Base-by-base conservation (phyloP, 2,888 invertebrate species). In the Agonopterix heracliana region DNA sequence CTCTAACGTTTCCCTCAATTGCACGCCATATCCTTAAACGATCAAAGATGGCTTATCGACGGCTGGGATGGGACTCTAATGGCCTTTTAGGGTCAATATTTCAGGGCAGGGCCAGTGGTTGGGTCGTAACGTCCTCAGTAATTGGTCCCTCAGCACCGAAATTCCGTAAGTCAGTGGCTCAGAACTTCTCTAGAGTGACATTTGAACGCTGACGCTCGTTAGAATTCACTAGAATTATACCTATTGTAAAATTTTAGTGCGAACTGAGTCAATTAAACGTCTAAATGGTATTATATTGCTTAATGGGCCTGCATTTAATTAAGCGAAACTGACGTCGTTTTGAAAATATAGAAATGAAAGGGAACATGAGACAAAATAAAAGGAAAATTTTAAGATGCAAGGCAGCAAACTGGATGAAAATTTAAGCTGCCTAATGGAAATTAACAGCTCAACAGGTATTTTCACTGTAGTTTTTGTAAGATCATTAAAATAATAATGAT, bases 21-120 rank as follows among this genome's bases (percentile, higher is more conserved):
- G 71, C 62, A 63, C 64, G 64, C 64, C 63, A 70, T 66, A 69
- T 66, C 74, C 74, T 70, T 70, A 74, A 77, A 75, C 68, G 75
- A 64, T 71, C 71, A 66, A 74, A 76, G 76, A 74, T 71, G 74
- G 72, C 76, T 82, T 81, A 80, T 78, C 74, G 68, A 66, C 69
- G 73, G 63, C 60, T 61, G 64, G 71, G 71, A 68, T 67, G 78
- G 74, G 71, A 72, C 74, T 71, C 69, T 85, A 85, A 85, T 84
- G 78, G 78, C 66, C 73, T 75, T 79, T 75, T 69, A 73, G 72
- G 79, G 80, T 79, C 78, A 80, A 82, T 86, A 86, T 79, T 81
- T 84, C 74, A 85, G 75, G 60, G 66, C 64, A 62, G 63, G 65
- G 66, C 64, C 65, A 64, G 54, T 56, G 60, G 63, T 60, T 55